These are phyloP conservation scores for Oscheius sp. DNA, from an alignment of 2,888 invertebrate species.

Conservation along the genomic window DNA sequence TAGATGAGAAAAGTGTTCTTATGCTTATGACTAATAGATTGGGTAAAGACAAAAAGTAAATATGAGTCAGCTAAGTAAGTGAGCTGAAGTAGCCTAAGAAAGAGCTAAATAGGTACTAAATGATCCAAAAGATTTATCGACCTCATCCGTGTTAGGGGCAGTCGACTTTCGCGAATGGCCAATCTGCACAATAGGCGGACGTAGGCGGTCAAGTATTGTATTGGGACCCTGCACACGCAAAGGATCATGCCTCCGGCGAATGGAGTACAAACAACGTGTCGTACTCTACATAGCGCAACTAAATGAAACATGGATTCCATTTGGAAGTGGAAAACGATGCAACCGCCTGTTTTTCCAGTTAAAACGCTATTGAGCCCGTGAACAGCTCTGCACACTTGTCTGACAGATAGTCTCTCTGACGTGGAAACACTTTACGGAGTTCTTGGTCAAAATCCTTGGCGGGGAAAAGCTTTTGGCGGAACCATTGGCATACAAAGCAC, in stretches of 20 bases:
- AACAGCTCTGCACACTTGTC: constrained; percentile 23
- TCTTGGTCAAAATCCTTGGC: constrained; percentile 18
- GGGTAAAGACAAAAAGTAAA: neutral
- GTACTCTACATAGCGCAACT: no score
- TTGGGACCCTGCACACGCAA: constrained; percentile 22
- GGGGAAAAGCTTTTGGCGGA: constrained; percentile 9
- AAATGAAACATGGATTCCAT: neutral
- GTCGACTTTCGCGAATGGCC: constrained; percentile 24
- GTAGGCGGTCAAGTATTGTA: constrained; percentile 32
- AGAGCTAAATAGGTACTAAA: no score
- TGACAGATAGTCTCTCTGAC: constrained; percentile 13
- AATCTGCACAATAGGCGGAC: constrained; percentile 23
- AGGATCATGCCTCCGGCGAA: constrained; percentile 28
- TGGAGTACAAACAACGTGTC: constrained; percentile 15
- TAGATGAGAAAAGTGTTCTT: neutral
- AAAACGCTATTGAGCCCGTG: constrained; percentile 22
- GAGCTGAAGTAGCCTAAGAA: no score
- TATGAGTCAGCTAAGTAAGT: no score
- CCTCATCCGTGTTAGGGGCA: constrained; percentile 20
- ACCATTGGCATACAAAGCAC: constrained; percentile 4
- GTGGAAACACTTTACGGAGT: constrained; percentile 22
- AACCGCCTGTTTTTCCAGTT: neutral
- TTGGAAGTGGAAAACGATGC: neutral
- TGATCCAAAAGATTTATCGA: neutral
- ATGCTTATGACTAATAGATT: neutral